Conservation (phyloP, 2,113 vertebrate species). For the Cariama cristata region DNA sequence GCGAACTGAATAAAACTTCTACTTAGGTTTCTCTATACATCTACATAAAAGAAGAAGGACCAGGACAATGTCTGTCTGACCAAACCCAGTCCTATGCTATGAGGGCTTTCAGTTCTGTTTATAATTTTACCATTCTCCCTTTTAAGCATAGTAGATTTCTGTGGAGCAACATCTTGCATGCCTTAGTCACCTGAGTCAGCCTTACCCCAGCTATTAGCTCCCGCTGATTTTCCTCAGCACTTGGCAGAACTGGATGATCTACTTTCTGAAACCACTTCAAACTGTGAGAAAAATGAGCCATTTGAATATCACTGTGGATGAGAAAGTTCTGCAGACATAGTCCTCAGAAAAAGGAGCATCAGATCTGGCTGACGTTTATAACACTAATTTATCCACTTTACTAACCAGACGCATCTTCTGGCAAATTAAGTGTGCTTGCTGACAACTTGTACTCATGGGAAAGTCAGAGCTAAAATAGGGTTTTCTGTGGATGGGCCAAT, state of each 20-base stretch:
- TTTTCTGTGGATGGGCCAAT: neutral
- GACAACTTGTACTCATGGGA: neutral
- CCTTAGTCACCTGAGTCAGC: neutral
- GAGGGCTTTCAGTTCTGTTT: neutral
- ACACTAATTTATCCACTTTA: neutral
- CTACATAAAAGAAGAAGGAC: neutral
- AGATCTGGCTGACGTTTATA: neutral
- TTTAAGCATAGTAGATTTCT: neutral
- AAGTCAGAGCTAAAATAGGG: neutral
- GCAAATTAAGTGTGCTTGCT: neutral
- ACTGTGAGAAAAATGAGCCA: neutral
- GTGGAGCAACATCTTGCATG: neutral
- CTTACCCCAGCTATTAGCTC: neutral
- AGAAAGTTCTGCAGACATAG: neutral
- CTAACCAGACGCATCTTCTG: neutral
- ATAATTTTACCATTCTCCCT: neutral
- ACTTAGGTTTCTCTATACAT: neutral
- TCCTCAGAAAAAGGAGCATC: neutral
- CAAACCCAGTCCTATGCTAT: neutral
- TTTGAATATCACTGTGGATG: neutral
- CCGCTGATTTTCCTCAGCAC: neutral
- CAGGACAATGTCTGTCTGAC: neutral
- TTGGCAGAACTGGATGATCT: neutral
- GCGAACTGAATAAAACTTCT: neutral
- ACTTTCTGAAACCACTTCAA: neutral